These are phyloP conservation scores for Drosophila willistoni DNA, from an alignment of 1,140 invertebrate genomes.

Conservation along the genomic window DNA sequence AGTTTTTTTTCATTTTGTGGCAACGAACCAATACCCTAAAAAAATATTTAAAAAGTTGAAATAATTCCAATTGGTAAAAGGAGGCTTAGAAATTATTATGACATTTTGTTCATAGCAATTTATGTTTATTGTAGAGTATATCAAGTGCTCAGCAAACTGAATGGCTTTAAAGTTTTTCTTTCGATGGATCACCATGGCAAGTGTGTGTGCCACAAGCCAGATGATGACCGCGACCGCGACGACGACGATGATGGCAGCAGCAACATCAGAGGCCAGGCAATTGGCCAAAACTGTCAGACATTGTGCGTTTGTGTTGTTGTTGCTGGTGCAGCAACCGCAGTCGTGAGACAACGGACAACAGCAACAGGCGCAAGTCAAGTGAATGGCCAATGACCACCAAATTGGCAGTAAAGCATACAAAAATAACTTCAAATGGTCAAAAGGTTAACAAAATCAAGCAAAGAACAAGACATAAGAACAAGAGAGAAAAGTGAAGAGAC, in stretches of 20 bases:
- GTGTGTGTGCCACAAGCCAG: constrained; percentile 66
- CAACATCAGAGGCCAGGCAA: constrained; percentile 15
- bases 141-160: constrained; percentile 23
- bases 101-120: not conserved
- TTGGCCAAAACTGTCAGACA: constrained; percentile 43
- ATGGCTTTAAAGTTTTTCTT: constrained; percentile 12
- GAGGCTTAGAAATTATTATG: not conserved
- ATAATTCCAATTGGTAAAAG: not conserved
- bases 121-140: constrained; percentile 37
- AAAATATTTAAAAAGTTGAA: too few relatives aligned
- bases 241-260: constrained; percentile 25
- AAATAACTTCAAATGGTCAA: constrained; percentile 81
- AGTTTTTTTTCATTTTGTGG: constrained; percentile 30
- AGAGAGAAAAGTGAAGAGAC: not conserved
- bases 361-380: constrained; percentile 68
- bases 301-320: constrained; percentile 56
- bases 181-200: constrained; percentile 27
- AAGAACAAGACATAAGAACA: constrained; percentile 45
- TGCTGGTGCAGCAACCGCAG: constrained; percentile 21
- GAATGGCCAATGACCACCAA: constrained; percentile 81
- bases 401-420: constrained; percentile 82
- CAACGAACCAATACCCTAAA: constrained; percentile 12
- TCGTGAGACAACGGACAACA: constrained; percentile 10
- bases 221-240: constrained; percentile 63
- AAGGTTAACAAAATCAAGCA: constrained; percentile 81